Conservation (phyloP, 2,888 invertebrate genomes). For the Marronus borbonicus region DNA sequence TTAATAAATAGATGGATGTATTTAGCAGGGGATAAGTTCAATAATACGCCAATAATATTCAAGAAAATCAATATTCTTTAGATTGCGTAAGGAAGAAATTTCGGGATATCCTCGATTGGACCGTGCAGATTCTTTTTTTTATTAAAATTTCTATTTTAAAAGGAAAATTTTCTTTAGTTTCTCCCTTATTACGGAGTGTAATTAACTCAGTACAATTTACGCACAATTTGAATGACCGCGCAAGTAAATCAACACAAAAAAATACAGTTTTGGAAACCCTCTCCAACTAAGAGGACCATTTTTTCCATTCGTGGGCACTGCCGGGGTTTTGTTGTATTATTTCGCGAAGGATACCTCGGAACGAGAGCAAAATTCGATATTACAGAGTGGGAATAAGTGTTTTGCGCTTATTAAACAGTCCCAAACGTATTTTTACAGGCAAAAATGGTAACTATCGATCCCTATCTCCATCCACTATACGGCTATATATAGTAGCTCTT, state of each 20-base stretch:
- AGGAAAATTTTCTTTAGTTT: no score
- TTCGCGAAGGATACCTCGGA: no score
- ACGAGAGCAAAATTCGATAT: no score
- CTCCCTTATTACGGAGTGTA: no score
- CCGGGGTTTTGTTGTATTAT: neutral
- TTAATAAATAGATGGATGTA: no score
- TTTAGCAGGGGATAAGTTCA: no score
- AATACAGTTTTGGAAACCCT: constrained; percentile 26
- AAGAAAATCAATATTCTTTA: no score
- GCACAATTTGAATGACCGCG: constrained; percentile 7
- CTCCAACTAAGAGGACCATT: neutral
- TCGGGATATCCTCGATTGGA: no score
- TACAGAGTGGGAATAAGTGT: neutral
- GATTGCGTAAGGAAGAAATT: no score
- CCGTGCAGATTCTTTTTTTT: no score
- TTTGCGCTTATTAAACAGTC: neutral
- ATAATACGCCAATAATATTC: no score
- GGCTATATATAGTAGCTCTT: neutral
- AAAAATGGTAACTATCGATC: constrained; percentile 49
- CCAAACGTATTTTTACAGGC: neutral
- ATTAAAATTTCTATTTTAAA: no score
- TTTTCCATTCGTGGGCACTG: neutral
- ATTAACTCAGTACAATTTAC: neutral
- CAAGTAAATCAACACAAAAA: constrained; percentile 4
- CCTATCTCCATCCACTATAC: neutral